These are phyloP conservation scores for Erinaceus europaeus DNA, from an alignment of 2,113 vertebrate genomes.

Conservation along the genomic window DNA sequence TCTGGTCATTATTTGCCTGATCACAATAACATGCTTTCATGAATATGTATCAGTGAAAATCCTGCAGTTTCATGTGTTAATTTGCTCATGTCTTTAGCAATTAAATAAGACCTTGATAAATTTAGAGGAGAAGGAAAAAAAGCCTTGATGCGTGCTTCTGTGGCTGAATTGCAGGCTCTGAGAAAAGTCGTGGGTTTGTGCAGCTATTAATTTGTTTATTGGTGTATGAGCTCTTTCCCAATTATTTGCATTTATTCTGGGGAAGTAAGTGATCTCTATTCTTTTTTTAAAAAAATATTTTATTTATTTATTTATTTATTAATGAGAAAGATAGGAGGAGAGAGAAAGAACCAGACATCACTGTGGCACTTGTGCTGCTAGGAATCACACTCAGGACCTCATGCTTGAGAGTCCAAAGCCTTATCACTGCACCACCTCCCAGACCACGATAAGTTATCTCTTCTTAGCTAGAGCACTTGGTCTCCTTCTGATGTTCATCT, in stretches of 20 bases:
- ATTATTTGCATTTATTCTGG: conserved; percentile 38
- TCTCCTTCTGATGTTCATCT: not conserved
- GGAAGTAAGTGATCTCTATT: not conserved
- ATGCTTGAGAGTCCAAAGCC: no score
- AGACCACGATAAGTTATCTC: not conserved
- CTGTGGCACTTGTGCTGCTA: no score
- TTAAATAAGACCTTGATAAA: conserved; percentile 72
- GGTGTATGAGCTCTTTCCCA: conserved; percentile 42
- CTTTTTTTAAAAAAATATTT: no score
- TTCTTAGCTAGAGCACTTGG: not conserved
- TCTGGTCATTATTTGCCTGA: conserved; percentile 67
- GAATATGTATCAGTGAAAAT: conserved; percentile 65
- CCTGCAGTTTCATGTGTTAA: conserved; percentile 66
- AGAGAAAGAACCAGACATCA: no score
- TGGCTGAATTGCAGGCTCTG: conserved; percentile 25
- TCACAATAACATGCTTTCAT: conserved; percentile 63
- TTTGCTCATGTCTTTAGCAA: conserved; percentile 66
- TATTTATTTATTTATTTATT: no score
- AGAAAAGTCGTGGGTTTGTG: conserved; percentile 56
- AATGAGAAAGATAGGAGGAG: no score
- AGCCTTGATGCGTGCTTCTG: conserved; percentile 48
- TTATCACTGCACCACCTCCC: no score
- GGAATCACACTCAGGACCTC: no score
- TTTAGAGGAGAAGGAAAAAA: conserved; percentile 55
- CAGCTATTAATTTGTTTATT: conserved; percentile 55